phyloP scores from a whole-genome alignment of 2,888 invertebrate genomes.

The Agrotis segetum region DNA sequence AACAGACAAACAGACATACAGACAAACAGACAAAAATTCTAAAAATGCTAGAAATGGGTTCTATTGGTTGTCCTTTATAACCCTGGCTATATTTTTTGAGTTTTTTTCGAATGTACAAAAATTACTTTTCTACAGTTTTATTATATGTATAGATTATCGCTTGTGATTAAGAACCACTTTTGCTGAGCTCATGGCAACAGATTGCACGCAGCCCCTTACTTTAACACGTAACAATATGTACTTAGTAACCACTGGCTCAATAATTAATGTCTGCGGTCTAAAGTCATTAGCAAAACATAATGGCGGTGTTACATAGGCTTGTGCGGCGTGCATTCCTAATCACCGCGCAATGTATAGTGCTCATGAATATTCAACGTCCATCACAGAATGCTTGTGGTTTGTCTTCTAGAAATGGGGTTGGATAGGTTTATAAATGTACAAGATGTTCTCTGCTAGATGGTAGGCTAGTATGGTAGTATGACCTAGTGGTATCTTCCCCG shows the following conservation, averaged over 20 bases:
- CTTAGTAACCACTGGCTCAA: slow-evolving; percentile 55
- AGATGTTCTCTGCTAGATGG: too few species aligned
- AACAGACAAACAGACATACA: too few species aligned
- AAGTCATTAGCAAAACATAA: slow-evolving; percentile 72
- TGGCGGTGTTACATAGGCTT: slow-evolving; percentile 62
- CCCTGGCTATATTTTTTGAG: too few species aligned
- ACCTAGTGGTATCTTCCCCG: too few species aligned
- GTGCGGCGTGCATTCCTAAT: slow-evolving; percentile 64
- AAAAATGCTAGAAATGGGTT: too few species aligned
- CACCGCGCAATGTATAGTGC: slow-evolving; percentile 41
- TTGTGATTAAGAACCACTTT: neutral
- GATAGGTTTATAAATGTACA: neutral
- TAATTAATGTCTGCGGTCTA: slow-evolving; percentile 62
- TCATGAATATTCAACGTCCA: slow-evolving; percentile 50
- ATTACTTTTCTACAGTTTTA: too few species aligned
- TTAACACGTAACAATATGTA: slow-evolving; percentile 35
- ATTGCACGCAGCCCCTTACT: slow-evolving; percentile 1
- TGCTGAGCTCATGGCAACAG: neutral
- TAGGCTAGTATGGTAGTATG: too few species aligned
- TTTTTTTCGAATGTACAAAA: too few species aligned
- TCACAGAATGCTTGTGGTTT: slow-evolving; percentile 11
- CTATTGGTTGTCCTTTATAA: too few species aligned
- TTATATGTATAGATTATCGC: too few species aligned
- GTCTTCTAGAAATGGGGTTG: slow-evolving; percentile 22
- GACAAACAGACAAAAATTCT: too few species aligned